Evolutionary conservation across 2,797 vertebrate species (phyloP).

Genomic region (Sebastes nivosus): DNA sequence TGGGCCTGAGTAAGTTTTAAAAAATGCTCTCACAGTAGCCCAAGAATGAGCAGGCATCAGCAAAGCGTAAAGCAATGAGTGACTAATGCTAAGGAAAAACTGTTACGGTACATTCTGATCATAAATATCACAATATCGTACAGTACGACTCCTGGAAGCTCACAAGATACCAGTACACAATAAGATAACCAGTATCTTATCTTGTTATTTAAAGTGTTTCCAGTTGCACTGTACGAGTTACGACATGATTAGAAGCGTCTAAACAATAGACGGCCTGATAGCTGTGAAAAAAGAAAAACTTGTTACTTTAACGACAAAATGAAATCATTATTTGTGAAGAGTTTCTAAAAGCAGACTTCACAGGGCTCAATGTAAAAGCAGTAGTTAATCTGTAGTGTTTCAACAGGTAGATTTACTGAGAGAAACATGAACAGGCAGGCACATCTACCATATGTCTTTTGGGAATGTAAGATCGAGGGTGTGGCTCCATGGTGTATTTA

Average conservation of each 20-base stretch:
- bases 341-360: neutral
- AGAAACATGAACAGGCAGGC: neutral
- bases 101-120: neutral
- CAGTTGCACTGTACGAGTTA: neutral
- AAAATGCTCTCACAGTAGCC: neutral
- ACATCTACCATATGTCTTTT: neutral
- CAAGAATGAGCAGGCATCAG: neutral
- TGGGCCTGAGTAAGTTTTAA: slow-evolving; percentile 84
- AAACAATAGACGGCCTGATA: neutral
- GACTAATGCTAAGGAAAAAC: neutral
- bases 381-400: neutral
- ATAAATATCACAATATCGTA: neutral
- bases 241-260: neutral
- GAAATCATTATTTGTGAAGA: neutral
- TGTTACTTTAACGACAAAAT: neutral
- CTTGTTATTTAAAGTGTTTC: neutral
- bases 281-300: neutral
- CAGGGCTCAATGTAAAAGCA: neutral
- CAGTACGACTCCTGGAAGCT: neutral
- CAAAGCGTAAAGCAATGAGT: neutral
- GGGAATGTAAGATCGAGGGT: neutral
- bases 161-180: neutral
- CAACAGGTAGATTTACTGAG: neutral
- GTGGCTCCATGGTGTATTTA: neutral
- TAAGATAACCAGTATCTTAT: slow-evolving; percentile 17